Evolutionary conservation across 2,888 invertebrate species (phyloP), one percentile per base, ranked within the genome.

Genomic region (Lithophane leautieri): DNA sequence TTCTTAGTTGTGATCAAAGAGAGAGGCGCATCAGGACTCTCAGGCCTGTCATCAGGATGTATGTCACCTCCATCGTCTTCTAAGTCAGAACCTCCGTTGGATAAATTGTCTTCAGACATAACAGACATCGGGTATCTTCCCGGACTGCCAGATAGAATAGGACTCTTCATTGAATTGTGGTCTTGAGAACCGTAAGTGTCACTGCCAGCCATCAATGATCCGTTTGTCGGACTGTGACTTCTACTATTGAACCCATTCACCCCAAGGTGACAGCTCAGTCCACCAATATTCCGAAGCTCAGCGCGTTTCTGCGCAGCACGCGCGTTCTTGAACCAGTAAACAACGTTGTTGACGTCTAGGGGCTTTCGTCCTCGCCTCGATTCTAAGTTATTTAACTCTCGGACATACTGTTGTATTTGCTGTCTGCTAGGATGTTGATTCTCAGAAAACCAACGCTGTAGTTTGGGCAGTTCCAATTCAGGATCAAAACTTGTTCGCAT

Each of bases 401-500:
- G 98, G 75, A 99, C 99, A 94, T 99, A 99, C 85, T 99, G 98
- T 89, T 99, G 99, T 92, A 99, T 99, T 96, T 99, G 99, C 90
- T 99, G 99, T 72, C 99, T 97, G 84, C 99, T 98, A 0, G 99
- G 99, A 93, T 99, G 99, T 89, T 99, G 99, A 94, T 99, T 99
- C 92, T 99, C 99, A 61, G 98, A 97, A 96, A 99, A 99, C 99
- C 99, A 99, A 87, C 98, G 97, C 92, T 99, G 99, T 71, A 99
- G 96, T 91, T 99, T 98, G 0, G 99, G 99, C 82, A 99, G 95
- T 95, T 99, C 99, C 90, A 99, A 97, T 94, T 99, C 99, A 0
- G 99, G 99, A 94, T 99, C 99, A 91, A 99, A 99, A 91, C 99
- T 99, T 28, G 99, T 99, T 86, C 99, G 97, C 98, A 99, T 99